phyloP scores from a whole-genome alignment of 1,140 invertebrate genomes.

The Eueides isabella region DNA sequence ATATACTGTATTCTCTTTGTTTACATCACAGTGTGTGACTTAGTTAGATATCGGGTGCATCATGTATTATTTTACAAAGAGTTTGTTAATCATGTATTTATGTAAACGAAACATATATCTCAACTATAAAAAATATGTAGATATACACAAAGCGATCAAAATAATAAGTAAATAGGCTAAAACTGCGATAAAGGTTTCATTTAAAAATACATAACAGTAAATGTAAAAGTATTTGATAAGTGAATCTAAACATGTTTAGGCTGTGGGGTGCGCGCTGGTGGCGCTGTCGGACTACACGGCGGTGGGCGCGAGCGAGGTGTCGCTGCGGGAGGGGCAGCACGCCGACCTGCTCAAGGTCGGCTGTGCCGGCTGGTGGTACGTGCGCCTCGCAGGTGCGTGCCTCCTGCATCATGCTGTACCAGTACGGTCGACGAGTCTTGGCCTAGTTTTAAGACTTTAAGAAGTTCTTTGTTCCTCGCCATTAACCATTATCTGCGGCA shows the following conservation, averaged over 20 bases:
- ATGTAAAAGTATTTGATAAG: background rate
- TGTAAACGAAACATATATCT: background rate
- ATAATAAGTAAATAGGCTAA: background rate
- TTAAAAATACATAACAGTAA: background rate
- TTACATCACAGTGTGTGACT: background rate
- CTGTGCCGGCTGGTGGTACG: constrained; percentile 98
- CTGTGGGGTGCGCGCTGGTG: constrained; percentile 88
- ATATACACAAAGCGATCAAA: background rate
- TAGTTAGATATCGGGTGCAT: background rate
- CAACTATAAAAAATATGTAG: background rate
- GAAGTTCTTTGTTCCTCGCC: too few species aligned
- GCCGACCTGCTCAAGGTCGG: constrained; percentile 95
- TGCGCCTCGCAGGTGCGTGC: constrained; percentile 88
- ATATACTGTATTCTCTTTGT: background rate
- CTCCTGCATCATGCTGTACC: too few species aligned
- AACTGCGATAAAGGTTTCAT: background rate
- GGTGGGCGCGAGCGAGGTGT: constrained; percentile 93
- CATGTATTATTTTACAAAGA: background rate
- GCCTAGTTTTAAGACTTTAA: too few species aligned
- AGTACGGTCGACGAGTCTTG: too few species aligned
- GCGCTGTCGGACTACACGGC: constrained; percentile 96
- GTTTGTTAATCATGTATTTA: background rate
- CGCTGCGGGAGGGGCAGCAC: constrained; percentile 93
- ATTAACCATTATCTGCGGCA: too few species aligned
- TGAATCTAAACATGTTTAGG: constrained; percentile 45